Evolutionary conservation across 2,888 invertebrate species (phyloP).

Genomic region (Pollenia angustigena): DNA sequence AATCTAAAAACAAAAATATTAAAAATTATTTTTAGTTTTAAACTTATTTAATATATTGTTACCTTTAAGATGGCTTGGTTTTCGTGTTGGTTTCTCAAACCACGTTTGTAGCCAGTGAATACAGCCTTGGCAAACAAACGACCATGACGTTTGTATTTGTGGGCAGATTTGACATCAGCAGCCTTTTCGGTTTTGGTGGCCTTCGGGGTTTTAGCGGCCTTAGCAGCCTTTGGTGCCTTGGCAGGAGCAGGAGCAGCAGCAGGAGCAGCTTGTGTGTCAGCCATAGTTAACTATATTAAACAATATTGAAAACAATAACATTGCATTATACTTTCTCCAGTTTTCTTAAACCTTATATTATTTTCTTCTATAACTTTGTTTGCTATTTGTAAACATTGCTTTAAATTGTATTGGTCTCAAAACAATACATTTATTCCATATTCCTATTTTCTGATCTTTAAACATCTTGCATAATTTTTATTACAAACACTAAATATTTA

Average conservation of each 20-base stretch:
- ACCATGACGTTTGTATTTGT: constrained; percentile 87
- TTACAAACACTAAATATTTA: constrained; percentile 72
- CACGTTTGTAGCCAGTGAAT: constrained; percentile 97
- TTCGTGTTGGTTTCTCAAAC: constrained; percentile 98
- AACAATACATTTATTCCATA: not conserved
- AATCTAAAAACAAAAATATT: constrained; percentile 85
- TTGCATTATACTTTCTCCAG: constrained; percentile 7
- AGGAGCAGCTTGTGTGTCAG: constrained; percentile 83
- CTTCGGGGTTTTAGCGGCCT: constrained; percentile 80
- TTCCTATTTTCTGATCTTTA: constrained; percentile 74
- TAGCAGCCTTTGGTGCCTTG: constrained; percentile 78
- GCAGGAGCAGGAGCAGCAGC: constrained; percentile 75
- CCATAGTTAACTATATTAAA: constrained; percentile 81
- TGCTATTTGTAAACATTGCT: constrained; percentile 54
- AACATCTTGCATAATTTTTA: constrained; percentile 77
- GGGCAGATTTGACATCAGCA: constrained; percentile 79
- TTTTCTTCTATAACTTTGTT: not conserved
- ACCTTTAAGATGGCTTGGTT: constrained; percentile 97
- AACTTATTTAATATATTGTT: constrained; percentile 27
- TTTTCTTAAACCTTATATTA: not conserved
- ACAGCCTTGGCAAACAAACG: constrained; percentile 98
- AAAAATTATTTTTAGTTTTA: constrained; percentile 13
- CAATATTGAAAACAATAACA: constrained; percentile 29
- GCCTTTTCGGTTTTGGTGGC: constrained; percentile 81
- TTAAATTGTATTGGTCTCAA: constrained; percentile 7